phyloP scores from a whole-genome alignment of 2,797 vertebrate genomes.

The Rousettus madagascariensis region DNA sequence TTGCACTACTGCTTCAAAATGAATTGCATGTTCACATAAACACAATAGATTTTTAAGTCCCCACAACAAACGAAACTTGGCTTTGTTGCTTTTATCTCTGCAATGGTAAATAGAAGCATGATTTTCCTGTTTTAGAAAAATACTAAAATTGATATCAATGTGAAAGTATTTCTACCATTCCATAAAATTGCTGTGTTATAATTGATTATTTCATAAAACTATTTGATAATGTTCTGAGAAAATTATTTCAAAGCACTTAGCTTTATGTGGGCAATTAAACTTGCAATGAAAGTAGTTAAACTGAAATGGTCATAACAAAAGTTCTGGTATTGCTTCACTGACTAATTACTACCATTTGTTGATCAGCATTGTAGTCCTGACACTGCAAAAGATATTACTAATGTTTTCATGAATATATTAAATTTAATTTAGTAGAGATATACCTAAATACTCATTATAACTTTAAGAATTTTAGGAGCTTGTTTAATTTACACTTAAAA shows the following conservation, averaged over 20 bases:
- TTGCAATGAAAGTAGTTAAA: slow-evolving; percentile 18
- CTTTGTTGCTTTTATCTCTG: neutral
- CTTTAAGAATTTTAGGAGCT: neutral
- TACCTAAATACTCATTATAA: neutral
- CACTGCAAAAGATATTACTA: neutral
- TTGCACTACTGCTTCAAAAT: neutral
- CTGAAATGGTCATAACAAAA: neutral
- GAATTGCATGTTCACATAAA: neutral
- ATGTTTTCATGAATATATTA: neutral
- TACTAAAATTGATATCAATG: slow-evolving; percentile 26
- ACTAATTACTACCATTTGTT: neutral
- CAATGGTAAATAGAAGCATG: neutral
- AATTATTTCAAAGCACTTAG: slow-evolving; percentile 62
- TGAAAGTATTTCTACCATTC: slow-evolving; percentile 31
- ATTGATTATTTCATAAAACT: slow-evolving; percentile 58
- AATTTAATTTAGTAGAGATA: neutral
- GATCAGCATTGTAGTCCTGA: neutral
- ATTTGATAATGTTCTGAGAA: slow-evolving; percentile 40
- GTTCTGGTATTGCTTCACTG: neutral
- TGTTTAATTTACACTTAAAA: neutral
- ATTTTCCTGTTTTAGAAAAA: neutral
- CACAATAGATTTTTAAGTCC: neutral
- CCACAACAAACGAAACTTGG: neutral
- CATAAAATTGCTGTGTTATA: slow-evolving; percentile 39
- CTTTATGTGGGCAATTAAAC: slow-evolving; percentile 33